phyloP scores from a whole-genome alignment of 2,797 vertebrate genomes.

The Labroides dimidiatus region DNA sequence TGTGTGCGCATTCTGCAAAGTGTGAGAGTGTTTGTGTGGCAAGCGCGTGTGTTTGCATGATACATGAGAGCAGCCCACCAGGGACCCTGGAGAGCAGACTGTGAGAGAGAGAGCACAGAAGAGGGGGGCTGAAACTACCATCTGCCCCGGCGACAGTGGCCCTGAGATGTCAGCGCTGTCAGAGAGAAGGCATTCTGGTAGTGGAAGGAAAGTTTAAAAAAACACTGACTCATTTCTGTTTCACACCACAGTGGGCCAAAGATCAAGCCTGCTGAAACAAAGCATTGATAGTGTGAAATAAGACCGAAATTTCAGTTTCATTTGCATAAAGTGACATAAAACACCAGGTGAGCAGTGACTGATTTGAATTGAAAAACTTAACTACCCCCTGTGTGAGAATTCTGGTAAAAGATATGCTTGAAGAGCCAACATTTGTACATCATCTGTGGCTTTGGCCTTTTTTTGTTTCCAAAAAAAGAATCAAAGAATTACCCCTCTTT shows the following conservation, averaged over 20 bases:
- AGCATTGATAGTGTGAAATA: slow-evolving; percentile 12
- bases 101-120: slow-evolving; percentile 8
- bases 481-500: too few relatives aligned
- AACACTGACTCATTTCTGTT: slow-evolving; percentile 35
- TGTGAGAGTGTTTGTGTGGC: background rate
- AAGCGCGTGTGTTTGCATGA: slow-evolving; percentile 45
- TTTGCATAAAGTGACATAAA: slow-evolving; percentile 58
- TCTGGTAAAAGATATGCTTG: too few relatives aligned
- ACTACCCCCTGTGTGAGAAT: too few relatives aligned
- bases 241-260: slow-evolving; percentile 34
- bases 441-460: too few relatives aligned
- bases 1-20: slow-evolving; percentile 8
- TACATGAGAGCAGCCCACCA: slow-evolving; percentile 53
- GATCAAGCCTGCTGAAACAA: background rate
- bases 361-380: too few relatives aligned
- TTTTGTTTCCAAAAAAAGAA: too few relatives aligned
- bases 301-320: slow-evolving; percentile 40
- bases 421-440: too few relatives aligned
- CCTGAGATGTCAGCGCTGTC: slow-evolving; percentile 57
- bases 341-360: slow-evolving; percentile 10
- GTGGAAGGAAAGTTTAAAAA: slow-evolving; percentile 11
- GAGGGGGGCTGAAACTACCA: slow-evolving; percentile 38
- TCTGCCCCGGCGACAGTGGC: slow-evolving; percentile 45
- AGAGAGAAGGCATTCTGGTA: slow-evolving; percentile 40
- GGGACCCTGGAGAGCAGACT: slow-evolving; percentile 43